A percentile compares a stretch with the other conserved stretches of the same genome.
Evolutionary conservation across 2,797 vertebrate genomes (phyloP).

Genomic region (Diplodus sargus): DNA sequence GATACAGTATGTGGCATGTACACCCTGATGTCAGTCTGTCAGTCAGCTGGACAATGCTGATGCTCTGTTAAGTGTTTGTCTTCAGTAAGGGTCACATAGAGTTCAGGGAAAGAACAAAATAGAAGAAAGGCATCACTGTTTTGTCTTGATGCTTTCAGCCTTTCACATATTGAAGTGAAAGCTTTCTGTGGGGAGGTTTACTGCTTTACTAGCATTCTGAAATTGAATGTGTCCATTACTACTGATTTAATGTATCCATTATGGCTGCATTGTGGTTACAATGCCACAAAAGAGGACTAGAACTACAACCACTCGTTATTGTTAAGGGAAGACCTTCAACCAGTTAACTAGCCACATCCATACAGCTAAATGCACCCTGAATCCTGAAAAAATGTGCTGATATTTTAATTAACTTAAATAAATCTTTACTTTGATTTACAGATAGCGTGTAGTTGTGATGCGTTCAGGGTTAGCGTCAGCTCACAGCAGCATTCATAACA

Average conservation of each 20-base stretch:
- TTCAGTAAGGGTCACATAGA: slow-evolving; percentile 33
- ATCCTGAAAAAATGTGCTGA: not conserved
- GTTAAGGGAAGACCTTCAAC: not conserved
- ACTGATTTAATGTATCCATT: slow-evolving; percentile 54
- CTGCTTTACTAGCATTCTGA: slow-evolving; percentile 21
- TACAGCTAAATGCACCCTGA: not conserved
- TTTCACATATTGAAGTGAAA: slow-evolving; percentile 28
- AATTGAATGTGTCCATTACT: slow-evolving; percentile 29
- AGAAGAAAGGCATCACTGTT: not conserved
- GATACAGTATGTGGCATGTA: not conserved
- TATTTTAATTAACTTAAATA: not conserved
- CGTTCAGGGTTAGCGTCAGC: not conserved
- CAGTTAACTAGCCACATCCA: slow-evolving; percentile 5
- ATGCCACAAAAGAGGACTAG: not conserved
- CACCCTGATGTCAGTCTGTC: not conserved
- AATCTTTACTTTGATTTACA: not conserved
- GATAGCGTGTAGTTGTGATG: too few relatives aligned
- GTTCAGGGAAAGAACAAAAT: slow-evolving; percentile 23
- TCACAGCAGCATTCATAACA: not conserved
- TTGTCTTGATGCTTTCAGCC: slow-evolving; percentile 10
- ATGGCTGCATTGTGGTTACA: slow-evolving; percentile 11
- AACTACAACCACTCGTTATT: not conserved
- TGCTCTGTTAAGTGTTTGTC: slow-evolving; percentile 11
- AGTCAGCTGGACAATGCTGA: slow-evolving; percentile 7
- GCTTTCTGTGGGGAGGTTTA: slow-evolving; percentile 46